Base-by-base conservation (phyloP, 1,140 invertebrate genomes). In the Scaptomyza pallida region DNA sequence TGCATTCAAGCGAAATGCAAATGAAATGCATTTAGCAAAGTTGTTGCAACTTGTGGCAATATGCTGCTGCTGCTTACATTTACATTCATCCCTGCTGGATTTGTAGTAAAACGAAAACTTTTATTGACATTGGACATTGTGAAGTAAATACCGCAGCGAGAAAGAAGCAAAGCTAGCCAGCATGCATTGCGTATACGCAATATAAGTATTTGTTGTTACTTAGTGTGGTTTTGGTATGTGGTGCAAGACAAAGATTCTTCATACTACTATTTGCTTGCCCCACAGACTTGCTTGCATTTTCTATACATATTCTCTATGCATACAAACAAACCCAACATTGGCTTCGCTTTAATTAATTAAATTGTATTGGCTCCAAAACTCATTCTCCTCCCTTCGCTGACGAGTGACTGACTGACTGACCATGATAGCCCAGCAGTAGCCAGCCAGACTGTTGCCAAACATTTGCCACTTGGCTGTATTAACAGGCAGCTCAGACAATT, bases 11-110 rank as follows among this genome's bases (percentile, higher is more conserved):
- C 37, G 40, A 48, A 74, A 70, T 55, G 47, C 44, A 54, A 69
- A 59, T 69, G 35, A 63, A 63, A 76, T 73, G 47, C 57, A 59
- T 61, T 68, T 72, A 75, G 43, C 73, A 63, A n/a, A 62, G 43
- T 55, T 68, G 50, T 21, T 48, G 17, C 52, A 57, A 65, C 41
- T 64, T 51, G 57, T 40, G 3, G 33, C 13, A 61, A 62, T n/a
- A n/a, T n/a, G 37, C 37, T 40, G 13, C 44, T 23, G 33, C 68
- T 71, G 69, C 57, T 73, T 54, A 68, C n/a, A 75, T 69, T 68
- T 68, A 62, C 63, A 75, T 73, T 69, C 69, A 68, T 72, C 26
- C 52, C 35, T 43, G 45, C 35, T 23, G 23, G 51, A 26, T 57
- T 41, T 44, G 26, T 48, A 40, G 33, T 10, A 45, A 54, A 74